These are phyloP conservation scores for Linurgus olivaceus DNA, from an alignment of 2,797 vertebrate species.

Conservation along the genomic window DNA sequence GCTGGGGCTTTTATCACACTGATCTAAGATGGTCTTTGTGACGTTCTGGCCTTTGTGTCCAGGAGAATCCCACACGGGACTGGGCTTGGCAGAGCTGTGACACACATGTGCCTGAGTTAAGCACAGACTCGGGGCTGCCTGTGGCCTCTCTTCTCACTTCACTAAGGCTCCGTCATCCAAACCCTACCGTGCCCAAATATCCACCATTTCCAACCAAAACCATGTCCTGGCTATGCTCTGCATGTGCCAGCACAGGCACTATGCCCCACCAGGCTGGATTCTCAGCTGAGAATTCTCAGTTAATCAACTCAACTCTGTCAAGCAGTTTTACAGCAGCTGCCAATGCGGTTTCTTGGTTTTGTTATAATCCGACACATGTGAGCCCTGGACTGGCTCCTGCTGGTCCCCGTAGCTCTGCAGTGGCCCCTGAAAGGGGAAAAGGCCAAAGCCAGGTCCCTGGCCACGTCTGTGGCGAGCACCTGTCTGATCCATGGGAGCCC, in stretches of 20 bases:
- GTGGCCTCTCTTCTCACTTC: background rate
- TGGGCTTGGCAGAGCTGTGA: fast-evolving
- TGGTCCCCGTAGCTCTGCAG: background rate
- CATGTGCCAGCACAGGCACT: fast-evolving
- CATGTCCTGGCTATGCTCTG: background rate
- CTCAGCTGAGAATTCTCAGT: background rate
- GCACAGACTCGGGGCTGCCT: fast-evolving
- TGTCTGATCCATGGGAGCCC: background rate
- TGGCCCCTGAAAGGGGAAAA: background rate
- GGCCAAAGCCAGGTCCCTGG: background rate
- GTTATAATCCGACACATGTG: background rate
- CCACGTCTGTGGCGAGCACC: fast-evolving
- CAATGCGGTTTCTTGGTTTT: background rate
- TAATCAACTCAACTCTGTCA: background rate
- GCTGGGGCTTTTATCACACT: background rate
- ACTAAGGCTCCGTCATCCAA: background rate
- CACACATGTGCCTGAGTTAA: fast-evolving
- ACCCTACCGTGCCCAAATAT: fast-evolving
- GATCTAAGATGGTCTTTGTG: fast-evolving
- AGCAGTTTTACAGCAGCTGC: background rate
- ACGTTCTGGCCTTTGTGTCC: background rate
- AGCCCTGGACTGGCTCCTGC: background rate
- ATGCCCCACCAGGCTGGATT: background rate
- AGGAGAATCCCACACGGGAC: background rate
- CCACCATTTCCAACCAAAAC: background rate